phyloP scores from a whole-genome alignment of 2,113 vertebrate genomes.

The Rhagologus leucostigma region DNA sequence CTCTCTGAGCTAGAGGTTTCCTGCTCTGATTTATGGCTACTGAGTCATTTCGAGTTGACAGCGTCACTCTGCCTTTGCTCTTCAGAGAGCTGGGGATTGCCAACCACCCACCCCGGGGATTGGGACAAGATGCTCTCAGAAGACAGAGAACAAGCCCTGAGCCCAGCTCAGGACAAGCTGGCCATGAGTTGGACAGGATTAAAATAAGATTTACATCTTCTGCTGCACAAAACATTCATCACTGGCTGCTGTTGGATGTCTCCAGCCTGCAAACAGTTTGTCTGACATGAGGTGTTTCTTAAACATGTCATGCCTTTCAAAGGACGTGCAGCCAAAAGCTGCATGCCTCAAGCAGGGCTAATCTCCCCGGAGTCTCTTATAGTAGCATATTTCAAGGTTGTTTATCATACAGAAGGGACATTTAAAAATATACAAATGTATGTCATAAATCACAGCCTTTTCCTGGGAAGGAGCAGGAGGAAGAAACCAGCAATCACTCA shows the following conservation, averaged over 20 bases:
- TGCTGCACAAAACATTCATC: neutral
- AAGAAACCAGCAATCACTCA: neutral
- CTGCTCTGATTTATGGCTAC: neutral
- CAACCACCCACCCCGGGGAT: rapidly evolving
- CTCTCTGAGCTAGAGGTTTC: neutral
- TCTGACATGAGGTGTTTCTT: neutral
- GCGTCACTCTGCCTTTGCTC: neutral
- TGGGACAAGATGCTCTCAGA: neutral
- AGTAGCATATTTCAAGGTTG: neutral
- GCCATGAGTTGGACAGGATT: neutral
- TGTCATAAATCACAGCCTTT: neutral
- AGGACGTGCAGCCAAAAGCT: neutral
- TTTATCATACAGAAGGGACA: conserved; percentile 9
- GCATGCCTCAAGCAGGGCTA: neutral
- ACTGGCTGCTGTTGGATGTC: neutral
- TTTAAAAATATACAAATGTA: neutral
- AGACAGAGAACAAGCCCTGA: neutral
- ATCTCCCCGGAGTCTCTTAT: neutral
- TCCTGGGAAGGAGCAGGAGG: neutral
- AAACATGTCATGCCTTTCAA: conserved; percentile 7
- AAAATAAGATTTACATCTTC: conserved; percentile 35
- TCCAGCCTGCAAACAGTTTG: neutral
- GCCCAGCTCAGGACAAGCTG: neutral
- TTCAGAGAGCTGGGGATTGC: neutral
- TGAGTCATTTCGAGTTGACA: neutral